Evolutionary conservation across 1,140 invertebrate genomes (phyloP), one percentile per base, ranked within the genome.

Genomic region (Archegozetes longisetosus): DNA sequence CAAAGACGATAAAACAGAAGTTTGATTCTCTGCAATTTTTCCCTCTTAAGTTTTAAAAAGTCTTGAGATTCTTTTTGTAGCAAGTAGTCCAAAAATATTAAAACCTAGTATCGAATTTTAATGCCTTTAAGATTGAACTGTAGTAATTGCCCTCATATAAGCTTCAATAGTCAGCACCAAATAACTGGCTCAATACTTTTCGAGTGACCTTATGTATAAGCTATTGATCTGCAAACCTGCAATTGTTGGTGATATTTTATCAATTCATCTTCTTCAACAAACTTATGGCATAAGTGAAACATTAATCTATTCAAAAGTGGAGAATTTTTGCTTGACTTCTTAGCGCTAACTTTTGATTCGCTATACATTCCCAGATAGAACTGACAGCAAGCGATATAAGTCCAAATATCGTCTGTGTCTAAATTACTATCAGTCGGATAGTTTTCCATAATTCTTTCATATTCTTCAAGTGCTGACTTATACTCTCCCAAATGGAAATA

Each of bases 401-500:
- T 77, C 47, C 75, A 74, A 63, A 60, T 60, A 4, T 57, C 48
- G 25, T 56, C 26, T 47, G 20, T 17, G 20, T 47, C 25, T 6
- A 12, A 26, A 3, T 4, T 13, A 20, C 32, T 23, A 12, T 62
- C 3, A 25, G n/a, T 58, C 22, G 14, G 28, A n/a, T 4, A 20
- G 12, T 1, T 66, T 75, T 2, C 74, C 69, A 1, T 75, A 64
- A 3, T 73, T 66, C 67, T 67, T 27, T 65, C 54, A 20, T 69
- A 62, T 85, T 94, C 78, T 25, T 82, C 78, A n/a, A 89, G 75
- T 0, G 93, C 84, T 68, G 82, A 80, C 66, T 85, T 84, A 73
- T 94, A 96, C 69, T 98, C 88, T 1, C 89, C 92, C 40, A 93
- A 74, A 74, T 98, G 93, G 74, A 96, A 98, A 58, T 83, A 82